Percentiles rank a stretch among this genome's conserved stretches.
Conservation (phyloP, 1,140 invertebrate species). For the Sycophila sp. region DNA sequence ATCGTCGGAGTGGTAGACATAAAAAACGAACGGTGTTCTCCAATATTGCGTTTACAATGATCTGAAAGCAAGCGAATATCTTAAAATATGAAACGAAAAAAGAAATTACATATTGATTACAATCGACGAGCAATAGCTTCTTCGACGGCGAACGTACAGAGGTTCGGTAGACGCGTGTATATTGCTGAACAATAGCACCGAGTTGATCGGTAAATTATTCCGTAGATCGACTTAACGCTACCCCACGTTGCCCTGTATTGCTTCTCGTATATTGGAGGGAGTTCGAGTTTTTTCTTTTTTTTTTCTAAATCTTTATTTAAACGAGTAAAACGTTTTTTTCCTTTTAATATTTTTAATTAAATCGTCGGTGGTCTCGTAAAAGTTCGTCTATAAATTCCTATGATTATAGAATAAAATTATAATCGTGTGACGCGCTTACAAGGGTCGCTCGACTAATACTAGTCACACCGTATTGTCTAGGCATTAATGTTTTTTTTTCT, state of each 20-base stretch:
- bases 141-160: background rate
- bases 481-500: constrained; percentile 22
- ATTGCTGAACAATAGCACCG: constrained; percentile 30
- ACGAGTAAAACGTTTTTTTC: constrained; percentile 15
- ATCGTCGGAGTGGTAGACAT: constrained; percentile 24
- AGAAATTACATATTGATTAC: constrained; percentile 3
- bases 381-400: constrained; percentile 34
- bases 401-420: constrained; percentile 35
- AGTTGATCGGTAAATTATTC: constrained; percentile 1
- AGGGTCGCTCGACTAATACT: constrained; percentile 48
- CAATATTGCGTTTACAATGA: constrained; percentile 17
- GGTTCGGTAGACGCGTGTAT: background rate
- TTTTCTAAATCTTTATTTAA: too few species aligned
- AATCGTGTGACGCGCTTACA: constrained; percentile 36
- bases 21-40: constrained; percentile 21
- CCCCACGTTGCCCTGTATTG: constrained; percentile 14
- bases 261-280: constrained; percentile 5
- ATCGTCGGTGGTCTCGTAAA: constrained; percentile 27
- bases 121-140: constrained; percentile 7
- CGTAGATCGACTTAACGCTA: background rate
- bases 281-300: background rate
- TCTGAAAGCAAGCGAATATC: background rate
- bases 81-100: constrained; percentile 8
- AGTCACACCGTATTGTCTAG: constrained; percentile 49
- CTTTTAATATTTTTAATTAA: background rate